A percentile compares a stretch with the other conserved stretches of the same genome.
Conservation (phyloP, 2,113 vertebrate species). For the Erythrocercus mccallii region DNA sequence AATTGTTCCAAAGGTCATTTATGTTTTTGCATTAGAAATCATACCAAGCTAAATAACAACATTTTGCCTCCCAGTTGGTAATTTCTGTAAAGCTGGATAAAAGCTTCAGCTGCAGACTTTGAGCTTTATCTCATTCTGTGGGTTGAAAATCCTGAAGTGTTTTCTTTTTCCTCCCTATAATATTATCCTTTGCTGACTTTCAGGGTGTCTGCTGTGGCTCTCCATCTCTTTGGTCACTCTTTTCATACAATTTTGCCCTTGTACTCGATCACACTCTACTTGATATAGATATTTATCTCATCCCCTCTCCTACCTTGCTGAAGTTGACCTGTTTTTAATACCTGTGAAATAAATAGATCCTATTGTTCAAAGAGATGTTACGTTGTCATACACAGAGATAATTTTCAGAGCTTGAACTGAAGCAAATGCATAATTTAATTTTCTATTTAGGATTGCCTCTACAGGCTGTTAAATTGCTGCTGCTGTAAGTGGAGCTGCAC, state of each 20-base stretch:
- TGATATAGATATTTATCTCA: background rate
- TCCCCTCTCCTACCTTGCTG: background rate
- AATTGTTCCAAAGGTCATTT: background rate
- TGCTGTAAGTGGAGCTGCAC: slow-evolving; percentile 20
- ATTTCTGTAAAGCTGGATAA: background rate
- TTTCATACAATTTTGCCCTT: background rate
- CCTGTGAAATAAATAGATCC: background rate
- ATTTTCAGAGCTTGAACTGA: slow-evolving; percentile 7
- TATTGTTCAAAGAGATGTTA: background rate
- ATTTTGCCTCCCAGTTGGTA: background rate
- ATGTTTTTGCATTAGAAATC: background rate
- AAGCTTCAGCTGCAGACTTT: background rate
- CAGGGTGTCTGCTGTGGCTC: background rate
- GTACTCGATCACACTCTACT: background rate
- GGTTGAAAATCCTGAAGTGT: background rate
- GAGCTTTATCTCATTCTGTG: background rate
- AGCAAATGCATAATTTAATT: slow-evolving; percentile 46
- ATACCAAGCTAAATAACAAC: background rate
- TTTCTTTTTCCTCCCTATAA: fast-evolving
- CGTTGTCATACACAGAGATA: background rate
- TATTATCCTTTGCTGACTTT: background rate
- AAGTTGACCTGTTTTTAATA: background rate
- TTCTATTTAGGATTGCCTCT: slow-evolving; percentile 41
- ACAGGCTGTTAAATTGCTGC: slow-evolving; percentile 38
- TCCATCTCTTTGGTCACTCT: background rate